phyloP scores from a whole-genome alignment of 2,113 vertebrate species.

The Falcunculus frontatus region DNA sequence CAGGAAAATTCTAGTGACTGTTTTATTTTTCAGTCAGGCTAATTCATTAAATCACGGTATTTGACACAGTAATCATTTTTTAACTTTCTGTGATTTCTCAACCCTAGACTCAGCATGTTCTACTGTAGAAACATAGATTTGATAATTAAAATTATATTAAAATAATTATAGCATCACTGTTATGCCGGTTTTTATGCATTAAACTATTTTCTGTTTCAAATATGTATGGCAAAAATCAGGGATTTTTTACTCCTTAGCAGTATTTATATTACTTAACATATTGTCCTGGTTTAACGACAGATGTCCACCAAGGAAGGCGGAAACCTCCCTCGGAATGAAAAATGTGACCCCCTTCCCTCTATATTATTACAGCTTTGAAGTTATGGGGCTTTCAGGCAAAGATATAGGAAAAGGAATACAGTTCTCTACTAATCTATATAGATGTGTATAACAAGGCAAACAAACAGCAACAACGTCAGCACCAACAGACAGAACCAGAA shows the following conservation, averaged over 20 bases:
- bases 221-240: neutral
- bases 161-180: neutral
- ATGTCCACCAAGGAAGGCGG: neutral
- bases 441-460: no score
- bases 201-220: neutral
- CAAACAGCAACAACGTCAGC: neutral
- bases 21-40: neutral
- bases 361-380: neutral
- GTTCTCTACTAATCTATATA: no score
- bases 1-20: neutral
- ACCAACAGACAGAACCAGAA: no score
- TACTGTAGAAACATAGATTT: neutral
- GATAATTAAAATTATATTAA: neutral
- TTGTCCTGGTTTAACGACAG: neutral
- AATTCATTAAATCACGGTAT: neutral
- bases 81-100: neutral
- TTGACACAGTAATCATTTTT: neutral
- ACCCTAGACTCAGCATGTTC: neutral
- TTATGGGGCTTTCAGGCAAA: neutral
- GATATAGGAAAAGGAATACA: neutral
- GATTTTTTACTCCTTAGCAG: neutral
- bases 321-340: neutral
- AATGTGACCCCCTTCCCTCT: neutral
- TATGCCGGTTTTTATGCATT: neutral
- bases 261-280: neutral